Evolutionary conservation across 2,888 invertebrate genomes (phyloP).

Genomic region (Leptopterna dolabrata): DNA sequence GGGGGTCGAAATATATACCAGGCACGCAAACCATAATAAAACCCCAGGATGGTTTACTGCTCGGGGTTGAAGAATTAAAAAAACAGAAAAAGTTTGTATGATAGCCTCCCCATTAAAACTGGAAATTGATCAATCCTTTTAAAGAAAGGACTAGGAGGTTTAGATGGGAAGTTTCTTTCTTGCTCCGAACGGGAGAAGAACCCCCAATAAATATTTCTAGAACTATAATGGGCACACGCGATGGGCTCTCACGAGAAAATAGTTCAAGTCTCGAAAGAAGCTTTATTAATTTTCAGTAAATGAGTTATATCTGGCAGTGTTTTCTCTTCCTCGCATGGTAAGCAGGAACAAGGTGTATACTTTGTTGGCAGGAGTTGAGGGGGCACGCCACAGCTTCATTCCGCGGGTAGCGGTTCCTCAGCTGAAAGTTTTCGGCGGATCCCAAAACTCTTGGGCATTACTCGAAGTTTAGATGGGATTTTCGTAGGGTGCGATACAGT

Average conservation of each 20-base stretch:
- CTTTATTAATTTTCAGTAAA: background rate
- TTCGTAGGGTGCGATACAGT: background rate
- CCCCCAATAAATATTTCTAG: background rate
- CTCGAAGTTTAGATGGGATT: background rate
- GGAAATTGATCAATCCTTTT: conserved; percentile 11
- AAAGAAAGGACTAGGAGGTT: background rate
- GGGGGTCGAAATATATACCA: background rate
- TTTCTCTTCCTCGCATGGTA: background rate
- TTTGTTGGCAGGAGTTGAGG: background rate
- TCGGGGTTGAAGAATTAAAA: background rate
- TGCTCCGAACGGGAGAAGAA: background rate
- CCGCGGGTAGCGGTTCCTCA: background rate
- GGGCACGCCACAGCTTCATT: background rate
- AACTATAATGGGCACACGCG: conserved; percentile 11
- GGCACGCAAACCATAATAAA: conserved; percentile 3
- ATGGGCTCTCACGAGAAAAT: background rate
- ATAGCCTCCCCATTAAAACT: background rate
- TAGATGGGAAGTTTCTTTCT: background rate
- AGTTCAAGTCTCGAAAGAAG: background rate
- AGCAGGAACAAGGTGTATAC: background rate
- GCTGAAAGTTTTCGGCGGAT: background rate
- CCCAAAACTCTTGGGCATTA: background rate
- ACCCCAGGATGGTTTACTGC: background rate
- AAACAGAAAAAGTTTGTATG: background rate
- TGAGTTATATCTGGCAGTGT: conserved; percentile 3